Conservation (phyloP, 2,888 invertebrate genomes). For the Heliothis peltigera region DNA sequence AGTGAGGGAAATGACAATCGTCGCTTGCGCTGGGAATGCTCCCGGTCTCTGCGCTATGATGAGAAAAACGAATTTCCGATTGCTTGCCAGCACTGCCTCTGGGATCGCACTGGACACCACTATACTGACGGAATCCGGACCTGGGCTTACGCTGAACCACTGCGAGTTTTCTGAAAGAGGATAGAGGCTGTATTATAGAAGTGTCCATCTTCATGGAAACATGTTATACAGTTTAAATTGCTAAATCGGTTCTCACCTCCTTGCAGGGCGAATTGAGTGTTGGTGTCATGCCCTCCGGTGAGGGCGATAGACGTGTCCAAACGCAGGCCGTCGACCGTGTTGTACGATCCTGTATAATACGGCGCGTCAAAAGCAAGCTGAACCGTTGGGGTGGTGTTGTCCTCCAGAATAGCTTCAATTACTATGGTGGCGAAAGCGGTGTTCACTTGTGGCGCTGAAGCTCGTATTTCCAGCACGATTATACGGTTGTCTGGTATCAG, state of each 20-base stretch:
- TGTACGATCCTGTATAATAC: slow-evolving; percentile 59
- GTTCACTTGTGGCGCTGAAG: slow-evolving; percentile 40
- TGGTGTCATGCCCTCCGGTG: slow-evolving; percentile 53
- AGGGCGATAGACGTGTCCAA: slow-evolving; percentile 48
- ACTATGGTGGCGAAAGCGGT: slow-evolving; percentile 49
- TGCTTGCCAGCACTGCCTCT: too few relatives aligned
- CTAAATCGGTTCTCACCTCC: slow-evolving; percentile 53
- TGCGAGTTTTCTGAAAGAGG: slow-evolving; percentile 17
- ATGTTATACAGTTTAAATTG: too few relatives aligned
- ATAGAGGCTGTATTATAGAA: neutral
- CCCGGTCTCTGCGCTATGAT: too few relatives aligned
- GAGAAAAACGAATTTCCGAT: too few relatives aligned
- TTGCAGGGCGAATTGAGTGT: slow-evolving; percentile 57
- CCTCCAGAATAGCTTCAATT: slow-evolving; percentile 44
- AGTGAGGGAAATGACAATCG: slow-evolving; percentile 50
- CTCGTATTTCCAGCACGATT: slow-evolving; percentile 57
- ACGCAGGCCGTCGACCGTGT: slow-evolving; percentile 31
- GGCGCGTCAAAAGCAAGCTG: slow-evolving; percentile 53
- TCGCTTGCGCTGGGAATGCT: slow-evolving; percentile 40
- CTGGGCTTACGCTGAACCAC: too few relatives aligned
- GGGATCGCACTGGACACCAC: too few relatives aligned
- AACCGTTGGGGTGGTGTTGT: slow-evolving; percentile 12
- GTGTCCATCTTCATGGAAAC: neutral
- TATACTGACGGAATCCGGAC: too few relatives aligned
- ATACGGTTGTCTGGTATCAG: slow-evolving; percentile 51